Conservation (phyloP, 1,140 invertebrate genomes). For the Pteromalus puparum region DNA sequence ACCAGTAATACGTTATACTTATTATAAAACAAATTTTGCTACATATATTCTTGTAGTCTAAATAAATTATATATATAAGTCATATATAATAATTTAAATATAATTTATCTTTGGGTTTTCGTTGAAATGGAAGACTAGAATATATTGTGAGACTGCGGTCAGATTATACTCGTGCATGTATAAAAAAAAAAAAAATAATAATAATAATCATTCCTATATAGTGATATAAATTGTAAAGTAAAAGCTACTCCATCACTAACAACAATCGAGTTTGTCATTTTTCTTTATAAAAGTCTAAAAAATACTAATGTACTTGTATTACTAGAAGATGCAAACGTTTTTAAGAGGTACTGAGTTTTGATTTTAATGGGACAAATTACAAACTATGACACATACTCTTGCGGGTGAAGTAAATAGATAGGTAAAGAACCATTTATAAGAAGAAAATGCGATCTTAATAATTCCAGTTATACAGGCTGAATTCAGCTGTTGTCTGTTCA, state of each 20-base stretch:
- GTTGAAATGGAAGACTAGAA: slow-evolving; percentile 35
- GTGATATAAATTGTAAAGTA: slow-evolving; percentile 35
- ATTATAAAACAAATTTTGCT: not conserved
- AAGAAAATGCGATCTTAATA: no score
- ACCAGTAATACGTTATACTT: slow-evolving; percentile 24
- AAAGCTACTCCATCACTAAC: no score
- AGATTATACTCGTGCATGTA: not conserved
- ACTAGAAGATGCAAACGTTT: slow-evolving; percentile 31
- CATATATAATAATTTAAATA: not conserved
- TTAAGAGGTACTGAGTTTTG: slow-evolving; percentile 33
- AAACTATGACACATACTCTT: not conserved
- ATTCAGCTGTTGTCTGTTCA: no score
- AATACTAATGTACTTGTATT: slow-evolving; percentile 37
- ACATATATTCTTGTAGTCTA: not conserved
- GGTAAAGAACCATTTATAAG: no score
- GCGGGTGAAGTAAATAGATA: no score
- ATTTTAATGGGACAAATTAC: slow-evolving; percentile 15
- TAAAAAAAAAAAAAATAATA: not conserved
- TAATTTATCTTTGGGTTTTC: slow-evolving; percentile 7
- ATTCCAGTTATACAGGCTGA: no score
- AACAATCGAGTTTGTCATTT: no score
- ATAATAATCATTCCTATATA: not conserved
- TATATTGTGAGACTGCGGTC: not conserved
- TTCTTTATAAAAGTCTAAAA: slow-evolving; percentile 55
- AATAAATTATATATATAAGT: not conserved